These are phyloP conservation scores for Halcyon malimbica DNA, from an alignment of 2,113 vertebrate species.

Conservation along the genomic window DNA sequence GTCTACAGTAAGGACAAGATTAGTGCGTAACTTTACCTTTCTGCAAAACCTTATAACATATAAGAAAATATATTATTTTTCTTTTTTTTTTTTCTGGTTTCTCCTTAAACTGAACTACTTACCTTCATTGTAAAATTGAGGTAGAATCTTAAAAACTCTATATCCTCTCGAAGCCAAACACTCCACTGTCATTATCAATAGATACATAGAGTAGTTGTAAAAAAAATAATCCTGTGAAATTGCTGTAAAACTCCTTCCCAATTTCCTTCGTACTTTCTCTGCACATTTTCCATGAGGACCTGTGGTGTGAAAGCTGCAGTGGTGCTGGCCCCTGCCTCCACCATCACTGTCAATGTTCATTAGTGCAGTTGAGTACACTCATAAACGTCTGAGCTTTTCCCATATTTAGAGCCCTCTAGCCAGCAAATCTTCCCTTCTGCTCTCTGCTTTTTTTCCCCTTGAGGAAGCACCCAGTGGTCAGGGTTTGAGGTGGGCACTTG, in stretches of 20 bases:
- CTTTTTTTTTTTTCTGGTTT: not conserved
- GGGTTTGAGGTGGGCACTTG: not conserved
- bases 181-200: not conserved
- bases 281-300: not conserved
- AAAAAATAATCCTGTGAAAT: not conserved
- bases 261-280: not conserved
- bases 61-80: not conserved
- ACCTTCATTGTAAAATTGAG: not conserved
- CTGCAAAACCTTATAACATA: not conserved
- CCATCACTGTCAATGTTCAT: not conserved
- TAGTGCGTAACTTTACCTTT: not conserved
- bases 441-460: not conserved
- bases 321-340: not conserved
- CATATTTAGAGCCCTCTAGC: constrained; percentile 7
- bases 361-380: constrained; percentile 4
- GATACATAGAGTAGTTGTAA: not conserved
- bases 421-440: not conserved
- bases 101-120: not conserved
- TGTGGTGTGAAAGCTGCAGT: not conserved
- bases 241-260: not conserved
- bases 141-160: not conserved
- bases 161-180: not conserved
- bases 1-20: not conserved
- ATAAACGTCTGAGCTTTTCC: constrained; percentile 9
- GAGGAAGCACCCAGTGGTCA: not conserved